These are phyloP conservation scores for Monochamus alternatus DNA, from an alignment of 2,888 invertebrate genomes.

Conservation along the genomic window DNA sequence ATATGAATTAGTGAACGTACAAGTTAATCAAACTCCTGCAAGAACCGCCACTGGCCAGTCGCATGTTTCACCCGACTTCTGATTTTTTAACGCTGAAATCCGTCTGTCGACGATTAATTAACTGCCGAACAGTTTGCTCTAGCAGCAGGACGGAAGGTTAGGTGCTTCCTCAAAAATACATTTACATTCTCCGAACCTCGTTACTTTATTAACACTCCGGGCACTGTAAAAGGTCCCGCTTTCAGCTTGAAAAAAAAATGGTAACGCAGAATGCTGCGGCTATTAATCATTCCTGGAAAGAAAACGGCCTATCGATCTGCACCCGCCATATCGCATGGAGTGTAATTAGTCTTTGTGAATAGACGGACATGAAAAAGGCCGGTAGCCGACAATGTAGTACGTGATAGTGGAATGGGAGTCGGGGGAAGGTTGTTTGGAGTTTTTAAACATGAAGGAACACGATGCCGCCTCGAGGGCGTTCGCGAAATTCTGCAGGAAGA, in stretches of 20 bases:
- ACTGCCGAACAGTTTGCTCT: too few relatives aligned
- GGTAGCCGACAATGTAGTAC: background rate
- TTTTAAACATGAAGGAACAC: background rate
- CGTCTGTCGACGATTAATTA: too few relatives aligned
- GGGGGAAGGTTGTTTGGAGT: background rate
- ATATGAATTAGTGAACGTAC: too few relatives aligned
- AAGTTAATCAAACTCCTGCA: too few relatives aligned
- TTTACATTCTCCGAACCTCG: background rate
- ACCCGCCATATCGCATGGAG: background rate
- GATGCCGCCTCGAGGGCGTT: too few relatives aligned
- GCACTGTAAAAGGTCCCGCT: background rate
- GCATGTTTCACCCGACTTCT: too few relatives aligned
- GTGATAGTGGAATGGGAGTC: background rate
- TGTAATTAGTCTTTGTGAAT: constrained; percentile 4
- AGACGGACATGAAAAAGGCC: constrained; percentile 3
- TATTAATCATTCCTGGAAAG: constrained; percentile 7
- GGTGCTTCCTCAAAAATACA: too few relatives aligned
- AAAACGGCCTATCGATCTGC: constrained; percentile 5
- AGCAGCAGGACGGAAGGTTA: too few relatives aligned
- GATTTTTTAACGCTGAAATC: too few relatives aligned
- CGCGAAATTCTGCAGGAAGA: too few relatives aligned
- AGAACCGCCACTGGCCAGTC: too few relatives aligned
- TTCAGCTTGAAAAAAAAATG: background rate
- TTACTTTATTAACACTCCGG: background rate
- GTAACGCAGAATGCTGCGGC: background rate